Percentiles rank a stretch among this genome's conserved stretches.
These are phyloP conservation scores for Aphelocoma californica DNA, from an alignment of 2,797 vertebrate species.

Conservation along the genomic window DNA sequence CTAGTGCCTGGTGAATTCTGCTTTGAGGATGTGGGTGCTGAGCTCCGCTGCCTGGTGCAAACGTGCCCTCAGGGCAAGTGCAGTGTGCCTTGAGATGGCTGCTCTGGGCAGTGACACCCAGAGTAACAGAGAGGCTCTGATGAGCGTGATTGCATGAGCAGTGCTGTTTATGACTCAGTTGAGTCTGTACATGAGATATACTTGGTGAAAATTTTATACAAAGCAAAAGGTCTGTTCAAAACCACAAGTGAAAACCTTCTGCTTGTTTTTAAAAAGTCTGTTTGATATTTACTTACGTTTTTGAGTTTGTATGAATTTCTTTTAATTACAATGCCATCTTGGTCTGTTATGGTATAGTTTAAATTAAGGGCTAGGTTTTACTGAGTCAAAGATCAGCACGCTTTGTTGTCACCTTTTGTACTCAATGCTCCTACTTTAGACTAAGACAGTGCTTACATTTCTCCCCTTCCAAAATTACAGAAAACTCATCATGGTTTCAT, in stretches of 20 bases:
- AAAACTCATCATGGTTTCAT: background rate
- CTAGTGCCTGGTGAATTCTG: background rate
- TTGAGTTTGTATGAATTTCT: background rate
- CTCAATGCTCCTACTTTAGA: background rate
- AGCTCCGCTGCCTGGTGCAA: rapidly evolving
- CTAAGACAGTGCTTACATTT: background rate
- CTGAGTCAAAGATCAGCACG: background rate
- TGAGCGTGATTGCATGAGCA: background rate
- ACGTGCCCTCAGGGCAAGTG: no score
- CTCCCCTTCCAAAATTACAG: background rate
- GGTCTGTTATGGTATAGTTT: background rate
- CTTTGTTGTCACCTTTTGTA: background rate
- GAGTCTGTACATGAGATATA: background rate
- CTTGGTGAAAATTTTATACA: background rate
- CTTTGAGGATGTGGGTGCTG: background rate
- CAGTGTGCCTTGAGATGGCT: background rate
- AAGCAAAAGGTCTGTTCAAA: background rate
- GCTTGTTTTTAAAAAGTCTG: background rate
- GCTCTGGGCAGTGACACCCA: background rate
- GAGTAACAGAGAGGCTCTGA: background rate
- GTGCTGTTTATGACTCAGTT: background rate
- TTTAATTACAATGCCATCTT: background rate
- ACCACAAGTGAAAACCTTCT: background rate
- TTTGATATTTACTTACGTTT: background rate
- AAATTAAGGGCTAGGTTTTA: background rate